Evolutionary conservation across 2,888 invertebrate genomes (phyloP).

Genomic region (Papilio gigon): DNA sequence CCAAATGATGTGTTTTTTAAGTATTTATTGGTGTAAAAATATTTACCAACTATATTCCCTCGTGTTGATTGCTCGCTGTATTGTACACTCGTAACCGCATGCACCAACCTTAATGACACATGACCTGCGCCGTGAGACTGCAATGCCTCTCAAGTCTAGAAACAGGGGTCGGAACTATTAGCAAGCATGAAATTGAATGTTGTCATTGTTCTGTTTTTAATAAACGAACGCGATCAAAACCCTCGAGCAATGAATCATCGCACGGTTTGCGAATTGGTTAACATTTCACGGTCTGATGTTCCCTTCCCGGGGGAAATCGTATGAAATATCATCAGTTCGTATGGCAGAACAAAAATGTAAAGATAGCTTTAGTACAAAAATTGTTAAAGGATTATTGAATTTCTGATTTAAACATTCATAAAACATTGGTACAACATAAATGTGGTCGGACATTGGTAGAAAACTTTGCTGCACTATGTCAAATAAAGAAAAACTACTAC

Average conservation of each 20-base stretch:
- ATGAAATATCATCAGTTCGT: constrained; percentile 11
- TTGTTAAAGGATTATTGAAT: not conserved
- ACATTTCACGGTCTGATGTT: constrained; percentile 15
- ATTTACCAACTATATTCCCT: too few relatives aligned
- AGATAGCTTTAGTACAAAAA: not conserved
- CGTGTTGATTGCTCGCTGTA: too few relatives aligned
- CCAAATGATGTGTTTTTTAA: too few relatives aligned
- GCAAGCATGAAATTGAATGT: too few relatives aligned
- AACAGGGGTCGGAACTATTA: too few relatives aligned
- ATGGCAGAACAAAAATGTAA: not conserved
- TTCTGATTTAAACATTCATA: not conserved
- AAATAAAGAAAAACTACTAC: not conserved
- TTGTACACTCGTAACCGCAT: too few relatives aligned
- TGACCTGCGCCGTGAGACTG: too few relatives aligned
- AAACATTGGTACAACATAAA: not conserved
- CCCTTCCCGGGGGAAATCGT: not conserved
- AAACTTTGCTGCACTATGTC: not conserved
- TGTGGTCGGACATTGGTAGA: not conserved
- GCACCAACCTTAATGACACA: too few relatives aligned
- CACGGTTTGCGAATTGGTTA: constrained; percentile 17
- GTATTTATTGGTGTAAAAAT: too few relatives aligned
- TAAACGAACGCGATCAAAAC: constrained; percentile 26
- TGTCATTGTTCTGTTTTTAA: not conserved
- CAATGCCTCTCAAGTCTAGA: too few relatives aligned
- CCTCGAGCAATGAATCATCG: constrained; percentile 18